Evolutionary conservation across 2,113 vertebrate species (phyloP).

Genomic region (Porphyrio hochstetteri): DNA sequence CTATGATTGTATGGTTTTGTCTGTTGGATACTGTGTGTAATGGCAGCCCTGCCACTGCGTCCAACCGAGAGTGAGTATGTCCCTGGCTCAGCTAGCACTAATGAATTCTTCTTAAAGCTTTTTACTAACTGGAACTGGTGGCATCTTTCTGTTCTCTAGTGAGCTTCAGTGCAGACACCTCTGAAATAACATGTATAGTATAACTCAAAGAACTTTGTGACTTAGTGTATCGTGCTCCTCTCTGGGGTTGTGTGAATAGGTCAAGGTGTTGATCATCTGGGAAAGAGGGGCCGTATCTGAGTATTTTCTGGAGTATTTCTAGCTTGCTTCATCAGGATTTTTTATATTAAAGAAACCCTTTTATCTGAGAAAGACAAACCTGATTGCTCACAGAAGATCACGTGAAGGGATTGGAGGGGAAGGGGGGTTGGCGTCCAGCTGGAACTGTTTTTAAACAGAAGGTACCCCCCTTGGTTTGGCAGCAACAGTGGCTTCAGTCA

Average conservation of each 20-base stretch:
- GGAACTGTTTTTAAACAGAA: background rate
- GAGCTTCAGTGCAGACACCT: background rate
- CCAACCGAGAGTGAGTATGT: background rate
- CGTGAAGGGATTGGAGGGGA: background rate
- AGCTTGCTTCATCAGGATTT: background rate
- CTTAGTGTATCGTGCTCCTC: background rate
- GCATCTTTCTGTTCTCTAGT: background rate
- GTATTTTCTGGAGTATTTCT: background rate
- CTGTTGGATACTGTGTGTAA: background rate
- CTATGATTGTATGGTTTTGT: fast-evolving
- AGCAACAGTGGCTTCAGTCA: background rate
- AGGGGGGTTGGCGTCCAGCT: background rate
- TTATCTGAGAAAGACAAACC: background rate
- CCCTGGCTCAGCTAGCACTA: background rate
- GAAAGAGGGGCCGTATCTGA: background rate
- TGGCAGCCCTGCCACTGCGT: background rate
- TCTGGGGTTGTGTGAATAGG: background rate
- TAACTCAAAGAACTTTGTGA: background rate
- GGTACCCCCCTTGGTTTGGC: background rate
- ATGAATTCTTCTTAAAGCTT: background rate
- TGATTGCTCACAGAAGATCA: background rate
- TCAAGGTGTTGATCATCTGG: background rate
- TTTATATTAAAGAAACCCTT: background rate
- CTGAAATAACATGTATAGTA: background rate
- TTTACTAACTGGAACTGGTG: background rate